Evolutionary conservation across 2,113 vertebrate genomes (phyloP).

Genomic region (Salvelinus fontinalis): DNA sequence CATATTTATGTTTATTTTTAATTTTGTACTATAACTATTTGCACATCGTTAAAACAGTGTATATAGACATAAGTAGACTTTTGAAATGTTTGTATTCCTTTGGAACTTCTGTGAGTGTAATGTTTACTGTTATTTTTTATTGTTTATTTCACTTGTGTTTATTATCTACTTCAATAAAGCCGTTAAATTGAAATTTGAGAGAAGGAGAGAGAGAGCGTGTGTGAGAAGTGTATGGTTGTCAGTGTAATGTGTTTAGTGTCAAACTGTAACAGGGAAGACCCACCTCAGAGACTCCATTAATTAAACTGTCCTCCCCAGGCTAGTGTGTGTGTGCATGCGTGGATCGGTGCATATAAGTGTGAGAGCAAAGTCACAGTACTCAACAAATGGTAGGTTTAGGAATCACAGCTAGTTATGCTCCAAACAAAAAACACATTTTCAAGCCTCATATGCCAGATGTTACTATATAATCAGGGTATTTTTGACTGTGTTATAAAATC

Average conservation of each 20-base stretch:
- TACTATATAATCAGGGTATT: not conserved
- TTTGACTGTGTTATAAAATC: not conserved
- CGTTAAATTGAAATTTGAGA: not conserved
- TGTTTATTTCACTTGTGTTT: no score
- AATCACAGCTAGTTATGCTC: not conserved
- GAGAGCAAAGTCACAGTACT: no score
- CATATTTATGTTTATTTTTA: no score
- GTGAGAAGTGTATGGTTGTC: slow-evolving; percentile 26
- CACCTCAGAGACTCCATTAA: slow-evolving; percentile 25
- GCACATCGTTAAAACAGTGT: no score
- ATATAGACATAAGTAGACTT: no score
- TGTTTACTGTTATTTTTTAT: no score
- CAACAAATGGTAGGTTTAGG: not conserved
- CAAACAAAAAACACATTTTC: slow-evolving; percentile 42
- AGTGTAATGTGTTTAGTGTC: slow-evolving; percentile 35
- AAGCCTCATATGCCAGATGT: not conserved
- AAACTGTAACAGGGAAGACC: slow-evolving; percentile 28
- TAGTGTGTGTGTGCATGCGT: slow-evolving; percentile 1
- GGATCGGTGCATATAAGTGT: not conserved
- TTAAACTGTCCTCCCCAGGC: slow-evolving; percentile 12
- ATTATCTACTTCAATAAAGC: no score
- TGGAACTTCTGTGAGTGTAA: no score
- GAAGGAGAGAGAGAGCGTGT: not conserved
- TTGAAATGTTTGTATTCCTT: no score
- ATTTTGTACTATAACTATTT: no score